These are phyloP conservation scores for Clytia hemisphaerica DNA, from an alignment of 30 jellyfish, hydroid and myxozoan species.

Conservation along the genomic window DNA sequence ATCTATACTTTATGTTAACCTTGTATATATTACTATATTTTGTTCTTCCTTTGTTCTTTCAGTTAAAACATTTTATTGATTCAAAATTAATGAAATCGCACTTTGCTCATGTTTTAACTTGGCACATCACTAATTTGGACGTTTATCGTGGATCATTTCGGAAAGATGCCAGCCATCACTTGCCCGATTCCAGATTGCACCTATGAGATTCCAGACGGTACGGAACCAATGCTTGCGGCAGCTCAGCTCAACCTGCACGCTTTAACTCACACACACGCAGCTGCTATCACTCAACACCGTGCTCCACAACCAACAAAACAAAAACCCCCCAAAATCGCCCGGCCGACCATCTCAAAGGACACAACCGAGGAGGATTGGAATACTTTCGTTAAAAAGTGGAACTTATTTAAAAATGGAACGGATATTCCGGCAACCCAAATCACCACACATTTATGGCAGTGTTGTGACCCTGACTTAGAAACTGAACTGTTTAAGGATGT, in stretches of 20 bases:
- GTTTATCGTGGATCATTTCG: no score
- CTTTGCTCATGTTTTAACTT: no score
- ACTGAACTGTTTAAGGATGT: background rate
- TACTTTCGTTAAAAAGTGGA: conserved; percentile 2
- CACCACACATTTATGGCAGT: conserved; percentile 12
- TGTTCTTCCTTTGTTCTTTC: no score
- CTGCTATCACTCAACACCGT: background rate
- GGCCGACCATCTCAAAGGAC: conserved; percentile 11
- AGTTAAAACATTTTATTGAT: no score
- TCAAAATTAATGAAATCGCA: no score
- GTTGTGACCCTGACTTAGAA: conserved; percentile 8
- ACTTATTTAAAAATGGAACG: conserved; percentile 7
- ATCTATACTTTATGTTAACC: no score
- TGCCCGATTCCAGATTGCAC: no score
- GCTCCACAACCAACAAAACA: background rate
- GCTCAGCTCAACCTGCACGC: conserved; percentile 16
- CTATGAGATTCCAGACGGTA: no score
- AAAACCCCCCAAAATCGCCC: conserved; percentile 10
- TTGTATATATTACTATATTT: no score
- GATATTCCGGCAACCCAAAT: conserved; percentile 3
- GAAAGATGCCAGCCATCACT: no score
- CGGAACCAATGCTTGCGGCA: conserved; percentile 9
- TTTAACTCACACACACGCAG: background rate
- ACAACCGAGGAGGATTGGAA: conserved; percentile 15
- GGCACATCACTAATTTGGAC: no score